Base-by-base conservation (phyloP, 2,113 vertebrate species). In the Sorex fumeus region DNA sequence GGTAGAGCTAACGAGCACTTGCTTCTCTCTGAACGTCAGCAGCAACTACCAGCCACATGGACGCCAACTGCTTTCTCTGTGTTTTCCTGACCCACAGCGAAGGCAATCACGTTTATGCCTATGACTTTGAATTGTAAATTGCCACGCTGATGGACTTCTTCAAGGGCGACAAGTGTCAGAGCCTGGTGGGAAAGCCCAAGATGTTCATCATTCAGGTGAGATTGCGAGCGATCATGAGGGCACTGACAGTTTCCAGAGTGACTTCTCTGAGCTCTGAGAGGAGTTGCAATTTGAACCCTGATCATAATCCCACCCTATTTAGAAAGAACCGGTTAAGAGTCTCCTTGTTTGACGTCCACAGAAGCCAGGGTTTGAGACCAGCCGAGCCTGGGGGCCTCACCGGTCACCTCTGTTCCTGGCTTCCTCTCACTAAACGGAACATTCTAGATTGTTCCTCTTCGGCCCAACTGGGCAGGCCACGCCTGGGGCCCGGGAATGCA, bases 201-300 rank as follows among this genome's bases (percentile, higher is more conserved):
- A 99, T 99, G 96, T 99, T 99, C 90, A 97, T 99, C 91, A 97
- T 99, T 81, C 99, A 99, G 99, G 99, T 99, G n/a, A 98, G 97
- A 81, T 3, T 8, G 21, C 28, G 4, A 40, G 40, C 40, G 40
- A 40, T 7, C 40, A 7, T 40, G 40, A 40, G 40, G 75, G 60
- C n/a, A 80, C 78, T 43, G 93, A 76, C 21, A 40, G 2, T 84
- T 91, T 78, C 28, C 34, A 50, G 79, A 87, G 69, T 81, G 40
- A 67, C 13, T 88, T n/a, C n/a, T 91, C 81, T 28, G 3, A 7
- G 40, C 19, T 67, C 57, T 85, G 50, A 21, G n/a, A n/a, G n/a
- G 30, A 19, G 74, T 80, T 45, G 66, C 82, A 32, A 23, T 67
- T 1, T 62, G 18, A 60, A 23, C 18, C 2, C 19, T 21, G 18